Evolutionary conservation across 2,113 vertebrate genomes (phyloP), one percentile per base, ranked within the genome.

Genomic region (Hippocampus guttulatus): DNA sequence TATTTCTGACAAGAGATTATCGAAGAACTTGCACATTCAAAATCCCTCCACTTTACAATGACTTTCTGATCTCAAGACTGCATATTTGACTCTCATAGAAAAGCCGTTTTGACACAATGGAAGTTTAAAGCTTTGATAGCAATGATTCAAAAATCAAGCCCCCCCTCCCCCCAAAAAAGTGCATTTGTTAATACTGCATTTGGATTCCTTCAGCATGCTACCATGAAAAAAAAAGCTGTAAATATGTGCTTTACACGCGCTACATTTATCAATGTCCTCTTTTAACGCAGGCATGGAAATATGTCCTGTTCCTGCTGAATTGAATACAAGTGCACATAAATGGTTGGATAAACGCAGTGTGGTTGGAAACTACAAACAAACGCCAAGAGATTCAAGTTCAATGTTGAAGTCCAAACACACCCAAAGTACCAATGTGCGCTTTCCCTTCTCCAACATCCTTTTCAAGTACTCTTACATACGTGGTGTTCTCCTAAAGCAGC

Each of bases 31-130:
- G 55, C 25, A 58, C 25, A 27, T 27, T 58, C 27, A 49, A 15
- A 30, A 18, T 16, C 25, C 16, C 14, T 60, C 57, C 57, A 33
- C 15, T 60, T 54, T n/a, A 54, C 6, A 60, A 60, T 16, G 23
- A 11, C 60, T 20, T 62, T 33, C 33, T 62, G 38, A 18, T 18
- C 27, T 62, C 27, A 33, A 38, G 15, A 62, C 38, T 40, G 18
- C 30, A 21, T 63, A 16, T 8, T 74, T 67, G 55, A 75, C 70
- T 82, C 25, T 69, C 40, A 41, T 57, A 6, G 58, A 81, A 57
- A 82, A 77, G 73, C 78, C 80, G 25, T 77, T 77, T 58, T 76
- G 74, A 85, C 79, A 84, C 71, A 70, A 67, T 15, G 68, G 64
- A 64, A 8, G 40, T 25, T 43, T 23, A 64, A 64, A 45, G 40